These are phyloP conservation scores for Pelodytes ibericus DNA, from an alignment of 2,797 vertebrate species.

Conservation along the genomic window DNA sequence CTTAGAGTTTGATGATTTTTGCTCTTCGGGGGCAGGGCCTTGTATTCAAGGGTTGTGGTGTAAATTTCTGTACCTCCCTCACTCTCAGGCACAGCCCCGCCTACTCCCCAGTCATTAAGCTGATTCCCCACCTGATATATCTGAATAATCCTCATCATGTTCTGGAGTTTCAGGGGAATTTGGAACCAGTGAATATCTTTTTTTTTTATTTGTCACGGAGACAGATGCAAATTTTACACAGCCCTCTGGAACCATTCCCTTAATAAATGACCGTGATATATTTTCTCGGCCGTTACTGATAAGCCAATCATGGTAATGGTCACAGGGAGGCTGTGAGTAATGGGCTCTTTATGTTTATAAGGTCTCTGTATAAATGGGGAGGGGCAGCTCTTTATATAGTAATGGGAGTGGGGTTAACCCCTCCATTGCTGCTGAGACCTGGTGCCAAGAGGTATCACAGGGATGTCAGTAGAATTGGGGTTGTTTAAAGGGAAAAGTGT, in stretches of 20 bases:
- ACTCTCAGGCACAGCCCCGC: too few relatives aligned
- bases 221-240: not conserved
- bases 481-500: too few relatives aligned
- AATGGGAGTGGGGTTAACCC: slow-evolving; percentile 30
- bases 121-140: too few relatives aligned
- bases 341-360: slow-evolving; percentile 63
- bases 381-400: not conserved
- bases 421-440: not conserved
- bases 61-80: too few relatives aligned
- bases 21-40: too few relatives aligned
- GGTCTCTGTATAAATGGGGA: slow-evolving; percentile 59
- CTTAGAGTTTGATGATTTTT: too few relatives aligned
- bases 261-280: slow-evolving; percentile 32
- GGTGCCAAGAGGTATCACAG: not conserved
- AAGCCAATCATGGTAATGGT: slow-evolving; percentile 46
- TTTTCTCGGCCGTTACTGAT: slow-evolving; percentile 23
- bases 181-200: too few relatives aligned
- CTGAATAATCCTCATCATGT: too few relatives aligned
- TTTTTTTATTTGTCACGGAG: not conserved
- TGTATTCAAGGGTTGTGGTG: too few relatives aligned
- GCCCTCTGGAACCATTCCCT: not conserved
- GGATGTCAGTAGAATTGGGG: too few relatives aligned
- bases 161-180: too few relatives aligned
- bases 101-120: too few relatives aligned
- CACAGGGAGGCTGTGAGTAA: slow-evolving; percentile 41